Base-by-base conservation (phyloP, 2,113 vertebrate species). In the Burhinus bistriatus region DNA sequence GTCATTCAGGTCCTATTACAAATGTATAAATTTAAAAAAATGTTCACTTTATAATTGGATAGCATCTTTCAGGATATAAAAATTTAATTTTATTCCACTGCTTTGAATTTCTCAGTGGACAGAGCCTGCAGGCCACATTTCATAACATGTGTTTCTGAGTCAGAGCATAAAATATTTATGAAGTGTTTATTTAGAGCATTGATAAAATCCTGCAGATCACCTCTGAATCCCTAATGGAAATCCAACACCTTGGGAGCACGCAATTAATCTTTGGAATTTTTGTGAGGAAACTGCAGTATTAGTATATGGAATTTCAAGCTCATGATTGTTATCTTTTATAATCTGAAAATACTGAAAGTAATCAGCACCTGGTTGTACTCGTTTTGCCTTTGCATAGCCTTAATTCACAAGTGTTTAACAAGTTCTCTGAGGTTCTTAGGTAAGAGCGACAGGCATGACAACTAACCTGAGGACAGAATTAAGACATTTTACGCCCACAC, bases 181-280 rank as follows among this genome's bases (percentile, higher is more conserved):
- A 97, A 97, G 80, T 92, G 93, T 98, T 98, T 97, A 97, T 97
- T 98, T 97, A 97, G 92, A 96, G 96, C 95, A 97, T 68, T 97
- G 96, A 96, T 96, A 98, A 98, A 97, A 98, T 96, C 91, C 76
- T 80, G 70, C 59, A 85, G 90, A 96, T 89, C 82, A 95, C 95
- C 88, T 93, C 97, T 80, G 81, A 94, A 93, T 96, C 93, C 92
- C 88, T 95, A 83, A 83, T 76, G 93, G 90, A 97, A 94, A 78
- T 47, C 79, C 90, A 97, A 72, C 87, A 92, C 91, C 51, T 87
- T 69, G 91, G 89, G 65, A 97, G 23, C 30, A 20, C 32, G 30
- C 58, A 93, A 75, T 96, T 95, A 89, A 94, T 83, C 87, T 89
- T 30, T 69, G 29, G 45, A 91, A 75, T 94, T 97, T 95, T 81